These are phyloP conservation scores for Drosophila falleni DNA, from an alignment of 2,888 invertebrate species.

Conservation along the genomic window DNA sequence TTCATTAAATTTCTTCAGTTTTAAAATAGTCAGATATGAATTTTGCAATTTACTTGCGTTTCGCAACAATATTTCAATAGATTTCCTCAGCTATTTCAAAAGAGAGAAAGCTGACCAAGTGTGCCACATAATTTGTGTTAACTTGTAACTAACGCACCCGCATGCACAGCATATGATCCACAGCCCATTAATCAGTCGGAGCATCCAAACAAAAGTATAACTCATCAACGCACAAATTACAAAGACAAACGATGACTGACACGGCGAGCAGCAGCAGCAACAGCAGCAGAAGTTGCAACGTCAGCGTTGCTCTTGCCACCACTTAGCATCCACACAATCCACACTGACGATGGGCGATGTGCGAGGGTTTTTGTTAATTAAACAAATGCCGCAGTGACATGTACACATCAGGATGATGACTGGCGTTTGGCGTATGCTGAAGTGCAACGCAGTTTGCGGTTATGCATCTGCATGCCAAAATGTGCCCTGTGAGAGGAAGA, in stretches of 20 bases:
- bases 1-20: neutral
- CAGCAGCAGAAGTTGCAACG: constrained; percentile 42
- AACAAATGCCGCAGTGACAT: constrained; percentile 82
- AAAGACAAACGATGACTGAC: constrained; percentile 80
- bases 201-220: constrained; percentile 72
- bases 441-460: constrained; percentile 69
- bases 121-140: constrained; percentile 20
- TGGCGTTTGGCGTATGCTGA: constrained; percentile 63
- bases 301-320: constrained; percentile 40
- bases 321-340: constrained; percentile 70
- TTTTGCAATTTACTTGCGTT: neutral
- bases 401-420: constrained; percentile 79
- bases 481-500: neutral
- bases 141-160: constrained; percentile 48
- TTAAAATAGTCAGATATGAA: neutral
- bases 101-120: constrained; percentile 3
- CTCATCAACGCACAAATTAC: constrained; percentile 79
- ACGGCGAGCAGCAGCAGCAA: constrained; percentile 23
- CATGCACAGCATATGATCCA: constrained; percentile 62
- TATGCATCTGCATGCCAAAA: constrained; percentile 66
- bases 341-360: neutral
- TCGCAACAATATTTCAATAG: constrained; percentile 10
- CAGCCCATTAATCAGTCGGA: constrained; percentile 72
- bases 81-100: constrained; percentile 3
- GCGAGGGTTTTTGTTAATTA: constrained; percentile 76